Evolutionary conservation across 2,113 vertebrate genomes (phyloP).

Genomic region (Uropsilus gracilis): DNA sequence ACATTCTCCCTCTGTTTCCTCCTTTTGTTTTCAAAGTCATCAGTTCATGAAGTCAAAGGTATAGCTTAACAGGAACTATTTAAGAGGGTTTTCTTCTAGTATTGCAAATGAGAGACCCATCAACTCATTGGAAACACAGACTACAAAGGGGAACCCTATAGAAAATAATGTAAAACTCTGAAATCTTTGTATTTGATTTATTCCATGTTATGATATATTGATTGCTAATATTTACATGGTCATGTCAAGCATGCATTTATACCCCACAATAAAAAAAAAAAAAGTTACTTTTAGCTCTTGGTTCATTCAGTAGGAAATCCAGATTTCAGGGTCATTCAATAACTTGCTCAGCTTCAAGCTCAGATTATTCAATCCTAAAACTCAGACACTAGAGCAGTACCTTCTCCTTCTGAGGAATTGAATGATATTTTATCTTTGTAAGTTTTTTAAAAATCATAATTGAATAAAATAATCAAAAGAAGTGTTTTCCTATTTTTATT

Average conservation of each 20-base stretch:
- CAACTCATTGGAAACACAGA: slow-evolving; percentile 1
- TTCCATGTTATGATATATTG: background rate
- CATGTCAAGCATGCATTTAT: background rate
- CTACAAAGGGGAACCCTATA: background rate
- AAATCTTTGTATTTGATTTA: background rate
- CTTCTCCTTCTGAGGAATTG: background rate
- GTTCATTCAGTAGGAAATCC: slow-evolving; percentile 15
- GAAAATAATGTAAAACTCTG: background rate
- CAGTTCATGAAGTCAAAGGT: slow-evolving; percentile 83
- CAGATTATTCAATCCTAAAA: background rate
- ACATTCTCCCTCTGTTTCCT: slow-evolving; percentile 82
- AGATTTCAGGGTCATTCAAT: background rate
- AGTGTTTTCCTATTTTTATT: background rate
- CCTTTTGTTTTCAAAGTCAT: slow-evolving; percentile 83
- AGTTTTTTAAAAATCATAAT: background rate
- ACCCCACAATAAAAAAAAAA: background rate
- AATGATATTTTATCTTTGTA: background rate
- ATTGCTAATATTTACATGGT: background rate
- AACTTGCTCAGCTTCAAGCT: background rate
- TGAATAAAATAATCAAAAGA: background rate
- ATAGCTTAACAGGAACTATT: slow-evolving; percentile 48
- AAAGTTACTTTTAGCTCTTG: background rate
- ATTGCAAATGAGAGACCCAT: slow-evolving; percentile 31
- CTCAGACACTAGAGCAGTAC: background rate
- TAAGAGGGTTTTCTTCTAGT: slow-evolving; percentile 24